Conservation (phyloP, 2,797 vertebrate genomes). For the Falco biarmicus region DNA sequence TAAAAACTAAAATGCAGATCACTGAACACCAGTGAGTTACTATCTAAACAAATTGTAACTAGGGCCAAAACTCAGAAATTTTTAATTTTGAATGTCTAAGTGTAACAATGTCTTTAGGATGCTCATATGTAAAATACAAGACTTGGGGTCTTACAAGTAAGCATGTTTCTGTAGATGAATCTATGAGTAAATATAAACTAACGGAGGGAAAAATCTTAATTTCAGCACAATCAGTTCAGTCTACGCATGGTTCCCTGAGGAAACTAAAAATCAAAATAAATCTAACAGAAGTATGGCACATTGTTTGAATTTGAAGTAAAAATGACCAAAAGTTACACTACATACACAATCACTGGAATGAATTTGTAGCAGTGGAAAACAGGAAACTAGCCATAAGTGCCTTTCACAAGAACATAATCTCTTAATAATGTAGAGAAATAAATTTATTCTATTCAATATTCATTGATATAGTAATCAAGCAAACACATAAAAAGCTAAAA, state of each 20-base stretch:
- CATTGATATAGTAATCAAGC: neutral
- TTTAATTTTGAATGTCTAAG: neutral
- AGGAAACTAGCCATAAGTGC: neutral
- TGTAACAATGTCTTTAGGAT: neutral
- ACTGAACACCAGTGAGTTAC: neutral
- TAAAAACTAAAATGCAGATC: neutral
- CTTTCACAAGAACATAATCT: neutral
- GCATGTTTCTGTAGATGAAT: neutral
- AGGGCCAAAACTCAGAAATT: neutral
- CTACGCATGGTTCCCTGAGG: neutral
- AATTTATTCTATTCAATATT: neutral
- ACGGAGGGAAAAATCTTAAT: neutral
- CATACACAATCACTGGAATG: neutral
- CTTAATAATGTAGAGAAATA: neutral
- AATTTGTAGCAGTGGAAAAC: neutral
- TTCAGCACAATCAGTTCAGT: neutral
- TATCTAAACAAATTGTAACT: neutral
- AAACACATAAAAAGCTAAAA: neutral
- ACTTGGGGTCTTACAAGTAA: neutral
- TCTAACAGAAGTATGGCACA: neutral
- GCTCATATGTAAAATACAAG: neutral
- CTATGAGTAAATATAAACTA: neutral
- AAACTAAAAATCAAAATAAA: neutral
- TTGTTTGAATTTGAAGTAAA: neutral
- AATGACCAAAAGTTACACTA: neutral